Evolutionary conservation across 2,888 invertebrate genomes (phyloP).

Genomic region (Muschampia staudingeri): DNA sequence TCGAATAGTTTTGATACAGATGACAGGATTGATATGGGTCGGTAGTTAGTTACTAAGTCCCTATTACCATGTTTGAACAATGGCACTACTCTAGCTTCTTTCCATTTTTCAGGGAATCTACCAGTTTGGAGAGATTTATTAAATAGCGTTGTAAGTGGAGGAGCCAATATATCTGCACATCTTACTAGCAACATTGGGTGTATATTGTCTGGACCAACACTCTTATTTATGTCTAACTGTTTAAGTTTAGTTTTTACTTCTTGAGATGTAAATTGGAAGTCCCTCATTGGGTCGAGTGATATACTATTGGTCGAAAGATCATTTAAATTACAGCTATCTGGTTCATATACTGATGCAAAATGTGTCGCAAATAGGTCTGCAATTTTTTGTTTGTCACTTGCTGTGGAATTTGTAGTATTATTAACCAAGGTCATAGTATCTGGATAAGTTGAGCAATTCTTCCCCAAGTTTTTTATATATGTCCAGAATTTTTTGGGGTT

Average conservation of each 20-base stretch:
- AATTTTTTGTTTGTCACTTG: not conserved
- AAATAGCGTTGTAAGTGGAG: not conserved
- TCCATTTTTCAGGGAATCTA: not conserved
- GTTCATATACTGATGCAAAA: not conserved
- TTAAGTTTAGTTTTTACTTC: not conserved
- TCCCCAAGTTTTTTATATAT: not conserved
- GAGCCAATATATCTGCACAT: not conserved
- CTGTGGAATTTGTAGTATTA: too few species aligned
- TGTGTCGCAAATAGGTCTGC: not conserved
- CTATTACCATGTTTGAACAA: not conserved
- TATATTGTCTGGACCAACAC: not conserved
- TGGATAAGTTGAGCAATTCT: not conserved
- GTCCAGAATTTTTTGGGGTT: constrained; percentile 4
- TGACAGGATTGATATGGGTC: not conserved
- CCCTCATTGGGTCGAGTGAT: not conserved
- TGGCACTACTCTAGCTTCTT: not conserved
- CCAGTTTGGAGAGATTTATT: not conserved
- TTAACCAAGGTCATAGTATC: not conserved
- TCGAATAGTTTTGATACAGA: not conserved
- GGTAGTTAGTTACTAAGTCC: not conserved
- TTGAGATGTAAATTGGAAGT: not conserved
- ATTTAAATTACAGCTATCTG: not conserved
- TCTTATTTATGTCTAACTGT: not conserved
- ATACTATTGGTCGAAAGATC: not conserved
- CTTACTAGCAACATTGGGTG: not conserved